Base-by-base conservation (phyloP, 2,113 vertebrate species). In the Trematocara variabile region DNA sequence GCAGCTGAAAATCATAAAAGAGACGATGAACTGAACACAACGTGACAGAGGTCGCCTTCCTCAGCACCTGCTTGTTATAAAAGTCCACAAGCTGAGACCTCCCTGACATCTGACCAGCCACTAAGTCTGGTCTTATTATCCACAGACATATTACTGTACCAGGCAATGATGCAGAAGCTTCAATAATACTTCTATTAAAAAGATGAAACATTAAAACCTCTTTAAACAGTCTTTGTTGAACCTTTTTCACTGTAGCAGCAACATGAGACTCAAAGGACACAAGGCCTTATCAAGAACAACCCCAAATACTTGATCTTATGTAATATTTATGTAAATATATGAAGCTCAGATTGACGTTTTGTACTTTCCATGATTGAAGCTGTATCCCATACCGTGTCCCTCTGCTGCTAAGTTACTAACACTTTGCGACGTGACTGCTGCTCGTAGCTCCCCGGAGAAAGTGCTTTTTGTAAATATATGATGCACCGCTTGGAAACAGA, bases 391-490 rank as follows among this genome's bases (percentile, higher is more conserved):
- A 9, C 55, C 28, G n/a, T 25, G 44, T 34, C 3, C 2, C 20
- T 63, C 63, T 55, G 55, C n/a, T 18, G 30, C 54, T 77, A 8
- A 18, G 25, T 22, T 58, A 12, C 39, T 3, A 52, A 33, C 3
- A 52, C 33, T 20, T 12, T 39, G 22, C 22, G 44, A 50, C 30
- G n/a, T 3, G 9, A 53, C 20, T 8, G 56, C 13, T 46, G 41
- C 28, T 22, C n/a, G 33, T 6, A 53, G 52, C 58, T 55, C 65
- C 41, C 30, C 6, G 6, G 48, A 30, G 28, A 48, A 7, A 68
- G 10, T 8, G 20, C 50, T 82, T 82, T 44, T 77, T 68, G 33
- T 48, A 20, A 60, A 77, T 52, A 11, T 46, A 41, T 44, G 54
- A 37, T 12, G 33, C 20, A 8, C 13, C 9, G 8, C 60, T 30